A percentile compares a stretch with the other conserved stretches of the same genome.
Evolutionary conservation across 1,140 invertebrate species (phyloP).

Genomic region (Apocrypta bakeri): DNA sequence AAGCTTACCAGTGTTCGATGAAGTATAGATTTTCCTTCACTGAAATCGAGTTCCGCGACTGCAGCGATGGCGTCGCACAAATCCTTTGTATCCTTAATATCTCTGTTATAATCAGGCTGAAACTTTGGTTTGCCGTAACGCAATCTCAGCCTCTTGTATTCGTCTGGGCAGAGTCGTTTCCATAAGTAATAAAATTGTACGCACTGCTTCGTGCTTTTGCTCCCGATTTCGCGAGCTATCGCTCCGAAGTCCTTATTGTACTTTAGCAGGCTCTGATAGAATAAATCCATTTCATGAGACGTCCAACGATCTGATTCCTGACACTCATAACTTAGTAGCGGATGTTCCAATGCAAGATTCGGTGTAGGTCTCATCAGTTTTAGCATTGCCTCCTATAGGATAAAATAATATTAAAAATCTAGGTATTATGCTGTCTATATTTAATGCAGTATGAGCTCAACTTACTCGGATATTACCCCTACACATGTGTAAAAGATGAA

Average conservation of each 20-base stretch:
- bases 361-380: conserved; percentile 85
- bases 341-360: conserved; percentile 84
- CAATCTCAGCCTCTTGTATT: conserved; percentile 80
- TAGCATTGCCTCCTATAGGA: conserved; percentile 85
- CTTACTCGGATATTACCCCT: conserved; percentile 90
- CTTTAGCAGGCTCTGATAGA: conserved; percentile 90
- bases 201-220: conserved; percentile 94
- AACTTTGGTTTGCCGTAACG: conserved; percentile 68
- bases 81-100: conserved; percentile 69
- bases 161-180: conserved; percentile 96
- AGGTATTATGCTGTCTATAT: not conserved
- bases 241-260: conserved; percentile 95
- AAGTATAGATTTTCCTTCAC: conserved; percentile 72
- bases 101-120: conserved; percentile 64
- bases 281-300: conserved; percentile 88
- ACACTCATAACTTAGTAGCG: conserved; percentile 82
- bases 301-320: conserved; percentile 88
- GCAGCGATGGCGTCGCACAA: conserved; percentile 70
- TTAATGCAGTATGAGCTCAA: conserved; percentile 35
- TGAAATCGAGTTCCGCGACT: conserved; percentile 71
- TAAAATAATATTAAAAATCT: conserved; percentile 34
- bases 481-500: conserved; percentile 91
- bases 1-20: conserved; percentile 69
- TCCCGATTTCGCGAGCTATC: conserved; percentile 90
- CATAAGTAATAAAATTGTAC: conserved; percentile 99